phyloP scores from a whole-genome alignment of 1,140 invertebrate species.

The Neodiprion virginianus region DNA sequence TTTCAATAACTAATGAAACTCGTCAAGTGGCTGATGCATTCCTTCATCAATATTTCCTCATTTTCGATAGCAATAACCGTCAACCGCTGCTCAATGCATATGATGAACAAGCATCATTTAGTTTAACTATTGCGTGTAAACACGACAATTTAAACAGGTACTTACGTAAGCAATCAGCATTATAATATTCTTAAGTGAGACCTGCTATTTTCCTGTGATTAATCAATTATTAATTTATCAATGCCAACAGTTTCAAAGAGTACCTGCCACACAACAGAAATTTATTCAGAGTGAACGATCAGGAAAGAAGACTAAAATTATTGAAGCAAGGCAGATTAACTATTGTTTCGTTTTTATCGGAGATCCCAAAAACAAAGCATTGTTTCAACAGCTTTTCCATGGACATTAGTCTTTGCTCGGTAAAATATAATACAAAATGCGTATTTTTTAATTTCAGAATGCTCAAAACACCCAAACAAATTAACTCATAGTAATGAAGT shows the following conservation, averaged over 20 bases:
- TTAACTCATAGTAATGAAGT: too few relatives aligned
- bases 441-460: neutral
- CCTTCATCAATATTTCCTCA: conserved; percentile 76
- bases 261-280: conserved; percentile 78
- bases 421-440: conserved; percentile 54
- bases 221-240: neutral
- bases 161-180: too few relatives aligned
- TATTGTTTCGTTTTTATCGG: conserved; percentile 74
- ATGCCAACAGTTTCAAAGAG: conserved; percentile 61
- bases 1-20: conserved; percentile 68
- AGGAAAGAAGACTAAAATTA: conserved; percentile 64
- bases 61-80: conserved; percentile 79
- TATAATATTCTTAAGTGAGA: too few relatives aligned
- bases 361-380: conserved; percentile 78
- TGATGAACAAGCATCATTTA: conserved; percentile 78
- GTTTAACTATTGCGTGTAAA: conserved; percentile 51
- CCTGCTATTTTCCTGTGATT: too few relatives aligned
- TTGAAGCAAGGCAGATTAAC: conserved; percentile 72
- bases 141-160: neutral
- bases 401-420: conserved; percentile 74
- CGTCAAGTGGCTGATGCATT: conserved; percentile 72
- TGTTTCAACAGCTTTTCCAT: conserved; percentile 80
- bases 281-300: conserved; percentile 66
- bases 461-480: too few relatives aligned
- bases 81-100: conserved; percentile 80